These are phyloP conservation scores for Orthonychiurus folsomi DNA, from an alignment of 2,888 invertebrate species.

Conservation along the genomic window DNA sequence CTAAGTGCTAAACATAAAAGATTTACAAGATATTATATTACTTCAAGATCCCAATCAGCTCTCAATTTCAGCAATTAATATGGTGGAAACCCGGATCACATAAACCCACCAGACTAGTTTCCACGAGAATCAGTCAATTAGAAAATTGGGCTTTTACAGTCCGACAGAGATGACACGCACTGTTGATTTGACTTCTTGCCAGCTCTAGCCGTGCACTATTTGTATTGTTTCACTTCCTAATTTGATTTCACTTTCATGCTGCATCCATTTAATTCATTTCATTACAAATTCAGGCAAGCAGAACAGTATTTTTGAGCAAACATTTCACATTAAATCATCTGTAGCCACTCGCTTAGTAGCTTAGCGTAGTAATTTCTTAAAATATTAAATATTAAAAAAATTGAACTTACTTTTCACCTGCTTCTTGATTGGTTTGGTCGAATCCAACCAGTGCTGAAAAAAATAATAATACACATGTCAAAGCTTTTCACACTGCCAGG, in stretches of 20 bases:
- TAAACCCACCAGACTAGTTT: too few species aligned
- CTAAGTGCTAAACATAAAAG: too few species aligned
- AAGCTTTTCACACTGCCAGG: too few species aligned
- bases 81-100: too few species aligned
- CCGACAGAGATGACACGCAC: not conserved
- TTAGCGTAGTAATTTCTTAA: too few species aligned
- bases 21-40: too few species aligned
- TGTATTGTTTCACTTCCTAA: not conserved
- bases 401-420: conserved; percentile 85
- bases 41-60: too few species aligned
- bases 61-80: too few species aligned
- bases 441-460: conserved; percentile 88
- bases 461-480: conserved; percentile 21
- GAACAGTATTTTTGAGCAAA: not conserved
- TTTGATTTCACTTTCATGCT: not conserved
- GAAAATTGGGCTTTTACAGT: not conserved
- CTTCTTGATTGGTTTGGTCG: conserved; percentile 93
- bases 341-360: too few species aligned
- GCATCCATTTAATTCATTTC: not conserved
- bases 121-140: not conserved
- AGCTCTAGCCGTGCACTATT: too few species aligned
- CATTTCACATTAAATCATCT: too few species aligned
- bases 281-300: not conserved
- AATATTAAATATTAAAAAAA: not conserved
- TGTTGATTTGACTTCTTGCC: not conserved